Evolutionary conservation across 2,113 vertebrate genomes (phyloP).

Genomic region (Hiodon alosoides): DNA sequence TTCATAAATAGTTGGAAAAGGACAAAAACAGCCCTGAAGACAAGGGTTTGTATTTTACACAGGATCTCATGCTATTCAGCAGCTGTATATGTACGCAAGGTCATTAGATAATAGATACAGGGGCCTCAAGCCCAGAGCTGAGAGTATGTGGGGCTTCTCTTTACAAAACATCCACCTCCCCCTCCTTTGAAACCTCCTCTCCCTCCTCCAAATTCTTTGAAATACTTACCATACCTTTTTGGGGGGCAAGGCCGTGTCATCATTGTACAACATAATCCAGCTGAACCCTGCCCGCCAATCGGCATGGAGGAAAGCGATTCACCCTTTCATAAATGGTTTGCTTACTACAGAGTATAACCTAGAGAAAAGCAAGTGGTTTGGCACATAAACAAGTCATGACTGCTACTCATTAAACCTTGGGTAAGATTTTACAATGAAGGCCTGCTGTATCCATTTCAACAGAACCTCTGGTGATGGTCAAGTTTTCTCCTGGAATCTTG

Average conservation of each 20-base stretch:
- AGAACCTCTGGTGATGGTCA: background rate
- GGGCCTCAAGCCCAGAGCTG: background rate
- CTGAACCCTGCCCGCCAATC: background rate
- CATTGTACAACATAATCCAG: background rate
- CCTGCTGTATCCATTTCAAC: background rate
- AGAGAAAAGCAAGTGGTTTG: conserved; percentile 1
- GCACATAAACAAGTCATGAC: conserved; percentile 11
- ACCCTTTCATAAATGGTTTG: background rate
- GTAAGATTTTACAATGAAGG: background rate
- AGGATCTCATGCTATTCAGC: conserved; percentile 10
- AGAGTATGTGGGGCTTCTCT: background rate
- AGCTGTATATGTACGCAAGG: background rate
- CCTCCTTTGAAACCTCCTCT: background rate
- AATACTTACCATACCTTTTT: background rate
- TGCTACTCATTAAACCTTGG: conserved; percentile 13
- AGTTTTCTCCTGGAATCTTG: background rate
- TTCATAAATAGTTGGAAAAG: background rate
- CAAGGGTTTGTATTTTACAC: background rate
- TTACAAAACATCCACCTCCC: conserved; percentile 7
- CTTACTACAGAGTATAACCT: background rate
- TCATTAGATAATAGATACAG: conserved; percentile 6
- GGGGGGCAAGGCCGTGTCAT: conserved; percentile 4
- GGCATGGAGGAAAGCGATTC: background rate
- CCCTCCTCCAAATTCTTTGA: background rate
- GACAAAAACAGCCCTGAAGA: background rate